Percentiles rank a stretch among this genome's conserved stretches.
phyloP scores from a whole-genome alignment of 2,797 vertebrate genomes.

The Babyrousa celebensis region DNA sequence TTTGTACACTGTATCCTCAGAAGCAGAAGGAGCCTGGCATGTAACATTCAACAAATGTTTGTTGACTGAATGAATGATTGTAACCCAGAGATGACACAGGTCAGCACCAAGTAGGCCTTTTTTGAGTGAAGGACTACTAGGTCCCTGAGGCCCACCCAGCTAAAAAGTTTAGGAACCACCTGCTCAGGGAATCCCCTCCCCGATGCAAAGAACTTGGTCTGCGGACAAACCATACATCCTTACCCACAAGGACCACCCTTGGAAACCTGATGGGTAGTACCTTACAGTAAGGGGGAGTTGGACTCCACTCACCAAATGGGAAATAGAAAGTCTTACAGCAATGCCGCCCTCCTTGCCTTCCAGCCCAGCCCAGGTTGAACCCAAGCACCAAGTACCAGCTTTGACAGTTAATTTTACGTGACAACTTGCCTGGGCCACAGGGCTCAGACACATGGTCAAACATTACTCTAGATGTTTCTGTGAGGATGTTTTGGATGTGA shows the following conservation, averaged over 20 bases:
- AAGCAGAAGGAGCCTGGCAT: neutral
- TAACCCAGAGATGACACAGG: neutral
- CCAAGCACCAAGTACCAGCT: neutral
- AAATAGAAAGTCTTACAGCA: neutral
- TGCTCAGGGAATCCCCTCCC: neutral
- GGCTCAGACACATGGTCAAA: neutral
- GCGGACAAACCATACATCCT: neutral
- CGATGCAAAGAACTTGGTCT: neutral
- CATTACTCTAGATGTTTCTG: neutral
- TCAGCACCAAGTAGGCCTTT: neutral
- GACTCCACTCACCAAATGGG: neutral
- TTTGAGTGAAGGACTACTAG: neutral
- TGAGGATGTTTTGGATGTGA: neutral
- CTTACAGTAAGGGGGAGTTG: neutral
- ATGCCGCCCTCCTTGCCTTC: neutral
- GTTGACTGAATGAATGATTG: neutral
- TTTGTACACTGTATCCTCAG: neutral
- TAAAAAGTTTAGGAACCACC: neutral
- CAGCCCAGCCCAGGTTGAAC: neutral
- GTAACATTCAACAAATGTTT: neutral
- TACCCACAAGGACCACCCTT: neutral
- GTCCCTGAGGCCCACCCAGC: neutral
- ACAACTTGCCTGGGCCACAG: neutral
- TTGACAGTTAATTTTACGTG: neutral
- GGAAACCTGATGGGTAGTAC: neutral